Conservation (phyloP, 2,797 vertebrate genomes). For the Pseudochromis fuscus region DNA sequence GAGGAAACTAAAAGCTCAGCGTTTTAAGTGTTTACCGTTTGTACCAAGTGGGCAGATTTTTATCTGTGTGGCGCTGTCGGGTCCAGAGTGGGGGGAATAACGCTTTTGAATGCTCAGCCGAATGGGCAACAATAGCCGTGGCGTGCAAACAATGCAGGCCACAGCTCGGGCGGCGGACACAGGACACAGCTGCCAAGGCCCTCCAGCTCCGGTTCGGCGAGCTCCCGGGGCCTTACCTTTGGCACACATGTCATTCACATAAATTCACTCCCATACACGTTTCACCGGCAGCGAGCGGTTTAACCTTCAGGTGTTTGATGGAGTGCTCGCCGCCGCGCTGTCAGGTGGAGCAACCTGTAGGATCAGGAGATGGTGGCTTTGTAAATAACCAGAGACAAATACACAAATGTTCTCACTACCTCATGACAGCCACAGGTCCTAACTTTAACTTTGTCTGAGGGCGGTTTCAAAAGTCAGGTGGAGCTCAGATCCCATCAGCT, state of each 20-base stretch:
- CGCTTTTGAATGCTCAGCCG: conserved; percentile 87
- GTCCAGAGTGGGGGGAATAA: conserved; percentile 84
- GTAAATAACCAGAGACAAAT: conserved; percentile 11
- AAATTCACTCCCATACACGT: conserved; percentile 18
- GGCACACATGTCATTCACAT: conserved; percentile 57
- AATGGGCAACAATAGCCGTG: conserved; percentile 83
- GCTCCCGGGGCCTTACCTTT: conserved; percentile 60
- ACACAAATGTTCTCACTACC: not conserved
- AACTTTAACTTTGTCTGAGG: too few relatives aligned
- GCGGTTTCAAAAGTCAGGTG: too few relatives aligned
- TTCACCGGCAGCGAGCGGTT: conserved; percentile 10
- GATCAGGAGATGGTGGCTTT: conserved; percentile 32
- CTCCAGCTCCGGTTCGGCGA: conserved; percentile 38
- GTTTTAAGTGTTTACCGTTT: conserved; percentile 85
- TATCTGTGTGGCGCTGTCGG: conserved; percentile 83
- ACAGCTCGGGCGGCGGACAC: conserved; percentile 63
- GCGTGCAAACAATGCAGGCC: conserved; percentile 83
- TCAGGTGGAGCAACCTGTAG: not conserved
- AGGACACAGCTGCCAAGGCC: conserved; percentile 77
- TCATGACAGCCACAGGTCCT: not conserved
- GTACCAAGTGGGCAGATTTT: conserved; percentile 90
- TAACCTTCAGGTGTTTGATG: conserved; percentile 16
- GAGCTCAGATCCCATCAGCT: too few relatives aligned
- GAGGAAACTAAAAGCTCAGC: conserved; percentile 85
- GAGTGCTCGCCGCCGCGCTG: not conserved